These are phyloP conservation scores for Chelmon rostratus DNA, from an alignment of 2,797 vertebrate species.

Conservation along the genomic window DNA sequence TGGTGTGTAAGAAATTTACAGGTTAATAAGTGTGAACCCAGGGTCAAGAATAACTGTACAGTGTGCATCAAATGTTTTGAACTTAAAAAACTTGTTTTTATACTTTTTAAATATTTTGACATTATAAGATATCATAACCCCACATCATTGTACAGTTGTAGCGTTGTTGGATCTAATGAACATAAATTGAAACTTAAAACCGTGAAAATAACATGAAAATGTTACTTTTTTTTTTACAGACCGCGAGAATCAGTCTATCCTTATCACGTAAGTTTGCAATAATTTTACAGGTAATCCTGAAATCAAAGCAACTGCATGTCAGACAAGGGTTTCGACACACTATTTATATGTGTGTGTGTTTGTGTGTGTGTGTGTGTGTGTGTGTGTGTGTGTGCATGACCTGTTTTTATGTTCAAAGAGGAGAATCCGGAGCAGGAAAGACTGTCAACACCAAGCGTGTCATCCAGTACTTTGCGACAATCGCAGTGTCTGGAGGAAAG, in stretches of 20 bases:
- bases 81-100: background rate
- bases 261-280: slow-evolving; percentile 89
- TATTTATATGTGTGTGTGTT: too few relatives aligned
- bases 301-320: background rate
- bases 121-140: background rate
- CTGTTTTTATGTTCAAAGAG: slow-evolving; percentile 77
- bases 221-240: slow-evolving; percentile 79
- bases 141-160: background rate
- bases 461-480: slow-evolving; percentile 93
- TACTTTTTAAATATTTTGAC: background rate
- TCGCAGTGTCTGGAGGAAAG: slow-evolving; percentile 85
- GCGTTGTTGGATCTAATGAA: background rate
- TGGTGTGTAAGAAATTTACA: slow-evolving; percentile 82
- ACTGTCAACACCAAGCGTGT: slow-evolving; percentile 93
- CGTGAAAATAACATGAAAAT: background rate
- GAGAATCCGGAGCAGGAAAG: slow-evolving; percentile 93
- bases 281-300: background rate
- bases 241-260: slow-evolving; percentile 94
- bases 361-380: too few relatives aligned
- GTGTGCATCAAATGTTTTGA: background rate
- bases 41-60: too few relatives aligned
- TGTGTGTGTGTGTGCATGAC: too few relatives aligned
- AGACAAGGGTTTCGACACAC: background rate
- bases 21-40: too few relatives aligned
- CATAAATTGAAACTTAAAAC: background rate